Conservation (phyloP, 2,113 vertebrate genomes). For the Nibea coibor region DNA sequence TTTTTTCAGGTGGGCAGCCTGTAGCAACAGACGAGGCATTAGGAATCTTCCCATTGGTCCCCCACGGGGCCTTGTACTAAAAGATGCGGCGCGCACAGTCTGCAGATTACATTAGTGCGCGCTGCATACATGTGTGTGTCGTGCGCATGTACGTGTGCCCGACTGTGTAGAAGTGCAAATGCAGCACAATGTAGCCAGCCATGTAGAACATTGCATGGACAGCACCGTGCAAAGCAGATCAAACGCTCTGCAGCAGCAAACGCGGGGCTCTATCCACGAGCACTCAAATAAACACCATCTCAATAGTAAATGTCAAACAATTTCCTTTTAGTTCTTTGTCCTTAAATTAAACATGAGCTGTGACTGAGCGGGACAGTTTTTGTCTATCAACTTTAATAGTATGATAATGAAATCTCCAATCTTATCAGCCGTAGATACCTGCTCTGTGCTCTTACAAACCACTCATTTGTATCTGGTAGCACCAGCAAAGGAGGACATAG, state of each 20-base stretch:
- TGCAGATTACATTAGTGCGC: constrained; percentile 59
- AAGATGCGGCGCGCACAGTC: constrained; percentile 35
- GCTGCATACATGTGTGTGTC: constrained; percentile 23
- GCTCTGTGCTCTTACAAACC: constrained; percentile 42
- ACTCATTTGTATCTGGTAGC: constrained; percentile 53
- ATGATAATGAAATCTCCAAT: constrained; percentile 61
- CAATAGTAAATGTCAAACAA: constrained; percentile 37
- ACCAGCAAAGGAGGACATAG: constrained; percentile 35
- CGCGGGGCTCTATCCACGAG: constrained; percentile 32
- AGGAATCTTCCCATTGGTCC: constrained; percentile 33
- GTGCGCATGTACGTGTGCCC: constrained; percentile 1
- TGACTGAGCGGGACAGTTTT: constrained; percentile 18
- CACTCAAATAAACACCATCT: constrained; percentile 11
- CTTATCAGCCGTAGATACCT: constrained; percentile 49
- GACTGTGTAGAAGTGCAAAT: constrained; percentile 57
- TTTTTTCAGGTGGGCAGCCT: constrained; percentile 1
- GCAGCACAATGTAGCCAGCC: constrained; percentile 60
- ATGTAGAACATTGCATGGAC: constrained; percentile 67
- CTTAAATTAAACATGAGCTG: constrained; percentile 49
- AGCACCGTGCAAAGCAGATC: constrained; percentile 54
- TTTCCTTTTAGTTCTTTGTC: constrained; percentile 40
- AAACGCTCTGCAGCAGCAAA: constrained; percentile 28
- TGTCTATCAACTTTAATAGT: constrained; percentile 25
- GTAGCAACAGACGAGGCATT: neutral
- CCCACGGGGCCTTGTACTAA: constrained; percentile 15